phyloP scores from a whole-genome alignment of 2,797 vertebrate species.

The Ctenopoma multispine region DNA sequence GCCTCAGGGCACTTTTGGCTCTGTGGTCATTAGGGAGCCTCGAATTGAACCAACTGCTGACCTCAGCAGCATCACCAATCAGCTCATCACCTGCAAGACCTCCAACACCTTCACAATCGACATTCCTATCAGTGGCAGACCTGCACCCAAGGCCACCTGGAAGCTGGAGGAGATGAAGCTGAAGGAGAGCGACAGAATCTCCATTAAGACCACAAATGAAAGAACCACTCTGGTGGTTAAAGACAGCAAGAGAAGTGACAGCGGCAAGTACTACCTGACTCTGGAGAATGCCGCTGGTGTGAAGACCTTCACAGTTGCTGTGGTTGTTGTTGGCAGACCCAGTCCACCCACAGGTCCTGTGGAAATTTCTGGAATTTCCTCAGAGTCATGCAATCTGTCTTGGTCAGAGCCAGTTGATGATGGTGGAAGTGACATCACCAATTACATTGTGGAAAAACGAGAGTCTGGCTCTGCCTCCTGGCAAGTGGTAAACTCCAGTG shows the following conservation, averaged over 20 bases:
- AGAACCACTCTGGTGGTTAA: slow-evolving; percentile 92
- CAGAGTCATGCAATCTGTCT: slow-evolving; percentile 92
- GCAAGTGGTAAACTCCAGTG: slow-evolving; percentile 98
- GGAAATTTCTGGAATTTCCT: slow-evolving; percentile 92
- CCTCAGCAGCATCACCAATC: slow-evolving; percentile 96
- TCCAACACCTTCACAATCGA: slow-evolving; percentile 93
- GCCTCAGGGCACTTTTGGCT: slow-evolving; percentile 92
- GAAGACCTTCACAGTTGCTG: slow-evolving; percentile 96
- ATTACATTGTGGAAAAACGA: slow-evolving; percentile 99
- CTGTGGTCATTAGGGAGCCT: slow-evolving; percentile 97
- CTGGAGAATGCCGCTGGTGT: slow-evolving; percentile 94
- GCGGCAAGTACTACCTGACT: slow-evolving; percentile 95
- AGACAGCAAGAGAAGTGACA: slow-evolving; percentile 97
- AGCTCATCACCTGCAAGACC: slow-evolving; percentile 95
- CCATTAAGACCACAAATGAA: slow-evolving; percentile 91
- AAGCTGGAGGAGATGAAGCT: slow-evolving; percentile 99
- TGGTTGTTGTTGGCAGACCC: slow-evolving; percentile 93
- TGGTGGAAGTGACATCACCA: slow-evolving; percentile 94
- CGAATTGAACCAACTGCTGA: slow-evolving; percentile 98
- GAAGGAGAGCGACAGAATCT: slow-evolving; percentile 95
- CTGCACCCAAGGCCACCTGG: slow-evolving; percentile 95
- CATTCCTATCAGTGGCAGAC: slow-evolving; percentile 96
- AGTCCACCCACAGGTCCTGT: slow-evolving; percentile 91
- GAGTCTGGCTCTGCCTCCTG: slow-evolving; percentile 95
- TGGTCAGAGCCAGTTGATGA: slow-evolving; percentile 95